These are phyloP conservation scores for Archocentrus centrarchus DNA, from an alignment of 2,113 vertebrate genomes.

Conservation along the genomic window DNA sequence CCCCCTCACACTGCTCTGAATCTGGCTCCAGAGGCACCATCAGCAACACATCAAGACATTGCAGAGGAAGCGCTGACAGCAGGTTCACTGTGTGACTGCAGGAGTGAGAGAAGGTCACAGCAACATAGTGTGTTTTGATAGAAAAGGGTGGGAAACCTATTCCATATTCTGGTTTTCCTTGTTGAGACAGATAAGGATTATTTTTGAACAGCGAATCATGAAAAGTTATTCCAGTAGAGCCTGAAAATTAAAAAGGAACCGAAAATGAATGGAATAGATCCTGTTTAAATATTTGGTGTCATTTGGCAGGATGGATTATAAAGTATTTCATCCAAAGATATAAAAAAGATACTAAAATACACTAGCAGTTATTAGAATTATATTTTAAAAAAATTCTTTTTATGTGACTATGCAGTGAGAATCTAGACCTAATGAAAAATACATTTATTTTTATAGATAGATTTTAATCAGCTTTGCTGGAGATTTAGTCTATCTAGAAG, in stretches of 20 bases:
- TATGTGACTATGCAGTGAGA: neutral
- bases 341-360: neutral
- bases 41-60: constrained; percentile 84
- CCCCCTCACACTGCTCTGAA: constrained; percentile 73
- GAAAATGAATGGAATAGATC: neutral
- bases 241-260: neutral
- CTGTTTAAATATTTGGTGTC: constrained; percentile 6
- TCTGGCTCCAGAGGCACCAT: constrained; percentile 54
- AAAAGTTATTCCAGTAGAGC: neutral
- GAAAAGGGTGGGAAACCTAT: neutral
- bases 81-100: constrained; percentile 85
- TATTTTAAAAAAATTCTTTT: neutral
- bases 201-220: constrained; percentile 3
- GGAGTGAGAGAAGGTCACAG: neutral
- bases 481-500: neutral
- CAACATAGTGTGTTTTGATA: neutral
- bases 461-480: neutral
- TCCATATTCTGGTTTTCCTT: neutral
- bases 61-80: constrained; percentile 87
- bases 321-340: neutral
- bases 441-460: neutral
- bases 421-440: neutral
- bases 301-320: neutral
- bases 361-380: neutral
- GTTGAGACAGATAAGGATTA: neutral